Conservation (phyloP, 2,797 vertebrate genomes). For the Lagodon rhomboides region DNA sequence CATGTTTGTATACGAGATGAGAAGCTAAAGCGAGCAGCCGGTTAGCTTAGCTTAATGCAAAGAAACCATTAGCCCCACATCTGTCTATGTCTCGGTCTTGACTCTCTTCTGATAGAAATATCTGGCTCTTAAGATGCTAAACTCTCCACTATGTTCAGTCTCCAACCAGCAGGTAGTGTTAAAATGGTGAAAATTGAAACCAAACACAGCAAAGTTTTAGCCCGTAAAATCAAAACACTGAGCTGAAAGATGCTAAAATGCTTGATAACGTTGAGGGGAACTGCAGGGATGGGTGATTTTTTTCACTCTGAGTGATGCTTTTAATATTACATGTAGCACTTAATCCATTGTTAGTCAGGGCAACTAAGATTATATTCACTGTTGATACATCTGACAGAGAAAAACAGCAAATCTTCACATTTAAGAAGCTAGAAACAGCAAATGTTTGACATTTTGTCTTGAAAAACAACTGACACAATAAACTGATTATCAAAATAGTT, state of each 20-base stretch:
- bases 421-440: no score
- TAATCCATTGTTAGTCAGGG: not conserved
- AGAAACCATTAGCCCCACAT: not conserved
- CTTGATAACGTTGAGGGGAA: not conserved
- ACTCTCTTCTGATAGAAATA: not conserved
- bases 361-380: no score
- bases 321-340: not conserved
- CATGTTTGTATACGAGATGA: not conserved
- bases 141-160: not conserved
- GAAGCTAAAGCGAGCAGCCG: not conserved
- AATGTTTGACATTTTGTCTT: no score
- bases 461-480: no score
- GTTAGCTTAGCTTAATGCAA: conserved; percentile 9
- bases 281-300: not conserved
- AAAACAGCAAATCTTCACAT: no score
- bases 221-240: not conserved
- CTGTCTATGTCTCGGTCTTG: not conserved
- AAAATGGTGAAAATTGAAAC: not conserved
- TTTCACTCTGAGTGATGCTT: not conserved
- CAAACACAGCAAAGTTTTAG: not conserved
- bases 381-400: no score
- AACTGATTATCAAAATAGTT: no score
- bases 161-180: not conserved
- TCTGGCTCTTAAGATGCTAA: not conserved
- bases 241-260: not conserved